These are phyloP conservation scores for Axea sp. DNA, from an alignment of 2,888 invertebrate species.

Conservation along the genomic window DNA sequence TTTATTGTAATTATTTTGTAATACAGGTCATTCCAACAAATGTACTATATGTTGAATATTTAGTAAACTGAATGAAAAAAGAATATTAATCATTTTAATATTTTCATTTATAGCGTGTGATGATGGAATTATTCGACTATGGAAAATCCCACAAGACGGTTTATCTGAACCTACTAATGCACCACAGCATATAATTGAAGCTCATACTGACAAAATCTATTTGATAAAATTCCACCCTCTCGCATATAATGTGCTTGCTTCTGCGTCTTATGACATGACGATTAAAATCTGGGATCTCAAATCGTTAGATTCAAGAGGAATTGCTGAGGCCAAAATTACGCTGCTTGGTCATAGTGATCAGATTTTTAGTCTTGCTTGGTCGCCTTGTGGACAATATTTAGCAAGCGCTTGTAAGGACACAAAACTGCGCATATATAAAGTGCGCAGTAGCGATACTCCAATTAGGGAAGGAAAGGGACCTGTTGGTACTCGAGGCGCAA, in stretches of 20 bases:
- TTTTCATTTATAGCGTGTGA: slow-evolving; percentile 85
- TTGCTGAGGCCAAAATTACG: slow-evolving; percentile 83
- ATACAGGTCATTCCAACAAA: too few species aligned
- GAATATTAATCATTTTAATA: background rate
- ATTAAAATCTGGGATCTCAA: slow-evolving; percentile 92
- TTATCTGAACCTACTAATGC: slow-evolving; percentile 89
- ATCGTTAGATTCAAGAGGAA: slow-evolving; percentile 74
- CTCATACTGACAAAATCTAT: slow-evolving; percentile 95
- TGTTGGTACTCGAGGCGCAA: slow-evolving; percentile 92
- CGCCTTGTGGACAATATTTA: slow-evolving; percentile 91
- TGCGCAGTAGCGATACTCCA: slow-evolving; percentile 84
- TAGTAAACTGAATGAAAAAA: too few species aligned
- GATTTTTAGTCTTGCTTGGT: slow-evolving; percentile 96
- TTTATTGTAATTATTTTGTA: too few species aligned
- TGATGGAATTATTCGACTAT: slow-evolving; percentile 90
- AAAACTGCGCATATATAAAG: slow-evolving; percentile 89
- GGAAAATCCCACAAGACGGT: slow-evolving; percentile 86
- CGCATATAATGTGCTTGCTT: slow-evolving; percentile 90
- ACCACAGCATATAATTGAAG: slow-evolving; percentile 85
- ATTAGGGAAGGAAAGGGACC: slow-evolving; percentile 90
- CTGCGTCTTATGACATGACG: slow-evolving; percentile 94
- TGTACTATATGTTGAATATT: too few species aligned
- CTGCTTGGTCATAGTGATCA: slow-evolving; percentile 91
- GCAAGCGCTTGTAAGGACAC: slow-evolving; percentile 96
- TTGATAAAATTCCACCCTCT: slow-evolving; percentile 94